phyloP scores from a whole-genome alignment of 2,113 vertebrate species.

The Genyomyrus donnyi region DNA sequence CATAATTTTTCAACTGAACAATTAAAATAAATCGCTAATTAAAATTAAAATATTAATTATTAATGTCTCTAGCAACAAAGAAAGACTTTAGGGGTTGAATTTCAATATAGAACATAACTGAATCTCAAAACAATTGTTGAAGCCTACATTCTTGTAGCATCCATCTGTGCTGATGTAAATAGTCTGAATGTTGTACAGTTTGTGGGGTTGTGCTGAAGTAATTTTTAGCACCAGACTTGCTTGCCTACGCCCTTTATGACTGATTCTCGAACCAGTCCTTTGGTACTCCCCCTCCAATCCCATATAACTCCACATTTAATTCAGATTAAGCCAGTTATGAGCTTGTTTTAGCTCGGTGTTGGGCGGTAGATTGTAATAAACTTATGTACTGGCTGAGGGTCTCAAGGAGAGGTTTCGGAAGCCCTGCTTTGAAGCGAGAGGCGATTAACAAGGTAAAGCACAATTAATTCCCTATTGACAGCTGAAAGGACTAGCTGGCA shows the following conservation, averaged over 20 bases:
- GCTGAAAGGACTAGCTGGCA: not conserved
- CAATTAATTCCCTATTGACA: not conserved
- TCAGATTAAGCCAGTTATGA: not conserved
- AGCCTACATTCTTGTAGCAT: not conserved
- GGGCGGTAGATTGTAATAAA: not conserved
- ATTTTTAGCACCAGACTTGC: not conserved
- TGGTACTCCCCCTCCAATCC: not conserved
- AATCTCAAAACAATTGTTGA: not conserved
- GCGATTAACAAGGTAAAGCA: not conserved
- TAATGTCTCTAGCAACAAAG: not conserved
- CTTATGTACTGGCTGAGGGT: not conserved
- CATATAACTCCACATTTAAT: not conserved
- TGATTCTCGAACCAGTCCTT: not conserved
- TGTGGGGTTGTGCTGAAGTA: not conserved
- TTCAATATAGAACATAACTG: not conserved
- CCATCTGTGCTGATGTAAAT: not conserved
- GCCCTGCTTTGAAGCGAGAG: not conserved
- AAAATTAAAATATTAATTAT: not conserved
- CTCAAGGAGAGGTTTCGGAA: not conserved
- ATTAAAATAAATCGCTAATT: not conserved
- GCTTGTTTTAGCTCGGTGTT: not conserved
- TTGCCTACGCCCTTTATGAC: not conserved
- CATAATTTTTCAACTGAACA: not conserved
- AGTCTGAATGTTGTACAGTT: not conserved
- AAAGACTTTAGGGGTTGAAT: not conserved